Evolutionary conservation across 2,113 vertebrate species (phyloP).

Genomic region (Phylloscopus trochiloides): DNA sequence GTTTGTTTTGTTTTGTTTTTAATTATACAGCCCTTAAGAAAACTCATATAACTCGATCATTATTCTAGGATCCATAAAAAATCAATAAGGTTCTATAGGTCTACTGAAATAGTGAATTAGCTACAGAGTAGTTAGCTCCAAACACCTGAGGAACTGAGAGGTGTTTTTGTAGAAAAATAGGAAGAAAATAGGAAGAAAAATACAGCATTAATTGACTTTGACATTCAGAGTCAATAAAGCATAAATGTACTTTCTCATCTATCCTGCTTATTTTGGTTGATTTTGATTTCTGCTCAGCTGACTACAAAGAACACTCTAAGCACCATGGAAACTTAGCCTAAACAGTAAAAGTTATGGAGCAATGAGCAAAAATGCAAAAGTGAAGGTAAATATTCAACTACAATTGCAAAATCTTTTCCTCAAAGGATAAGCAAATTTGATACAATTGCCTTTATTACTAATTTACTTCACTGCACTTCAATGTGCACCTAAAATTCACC

Average conservation of each 20-base stretch:
- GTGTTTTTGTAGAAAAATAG: not conserved
- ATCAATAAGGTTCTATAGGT: not conserved
- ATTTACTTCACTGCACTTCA: constrained; percentile 12
- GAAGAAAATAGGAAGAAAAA: not conserved
- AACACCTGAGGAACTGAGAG: not conserved
- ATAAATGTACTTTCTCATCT: not conserved
- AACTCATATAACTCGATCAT: not conserved
- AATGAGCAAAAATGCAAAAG: not conserved
- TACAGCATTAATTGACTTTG: not conserved
- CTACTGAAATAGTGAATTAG: not conserved
- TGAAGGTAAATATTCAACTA: not conserved
- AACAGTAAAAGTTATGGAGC: not conserved
- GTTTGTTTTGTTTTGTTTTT: not conserved
- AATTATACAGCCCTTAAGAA: not conserved
- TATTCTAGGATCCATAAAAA: not conserved
- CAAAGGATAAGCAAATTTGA: constrained; percentile 11
- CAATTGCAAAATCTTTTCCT: not conserved
- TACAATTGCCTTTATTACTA: not conserved
- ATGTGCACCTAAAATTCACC: not conserved
- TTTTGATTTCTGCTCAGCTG: not conserved
- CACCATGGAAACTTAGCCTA: not conserved
- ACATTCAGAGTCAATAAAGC: not conserved
- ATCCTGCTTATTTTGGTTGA: not conserved
- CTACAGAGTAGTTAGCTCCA: not conserved
- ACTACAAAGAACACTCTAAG: not conserved